Conservation (phyloP, 1,140 invertebrate genomes). For the Papilio glaucus region DNA sequence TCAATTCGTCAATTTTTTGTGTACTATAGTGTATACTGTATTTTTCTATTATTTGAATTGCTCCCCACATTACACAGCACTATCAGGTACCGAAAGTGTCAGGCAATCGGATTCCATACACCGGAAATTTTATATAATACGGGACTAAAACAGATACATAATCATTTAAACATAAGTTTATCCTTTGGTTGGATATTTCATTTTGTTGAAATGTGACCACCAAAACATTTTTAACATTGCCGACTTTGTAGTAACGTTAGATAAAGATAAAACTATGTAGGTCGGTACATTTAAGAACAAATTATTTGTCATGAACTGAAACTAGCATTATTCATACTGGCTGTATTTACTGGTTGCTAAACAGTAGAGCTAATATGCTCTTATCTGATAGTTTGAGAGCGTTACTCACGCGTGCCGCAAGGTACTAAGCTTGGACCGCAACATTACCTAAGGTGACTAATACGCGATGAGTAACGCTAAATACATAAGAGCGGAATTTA, state of each 20-base stretch:
- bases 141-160: too few relatives aligned
- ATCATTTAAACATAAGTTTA: too few relatives aligned
- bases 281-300: background rate
- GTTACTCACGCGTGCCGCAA: conserved; percentile 45
- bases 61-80: too few relatives aligned
- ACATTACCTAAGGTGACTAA: conserved; percentile 40
- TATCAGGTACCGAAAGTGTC: too few relatives aligned
- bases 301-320: background rate
- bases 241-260: background rate
- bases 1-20: conserved; percentile 6
- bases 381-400: conserved; percentile 54
- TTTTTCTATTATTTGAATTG: too few relatives aligned
- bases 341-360: conserved; percentile 46
- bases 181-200: too few relatives aligned
- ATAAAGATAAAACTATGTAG: background rate
- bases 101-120: too few relatives aligned
- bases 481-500: conserved; percentile 11
- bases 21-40: too few relatives aligned
- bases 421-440: conserved; percentile 35
- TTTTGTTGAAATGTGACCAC: background rate
- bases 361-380: conserved; percentile 47
- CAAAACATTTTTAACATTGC: background rate
- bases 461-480: conserved; percentile 14
- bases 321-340: background rate
- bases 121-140: too few relatives aligned